These are phyloP conservation scores for Tinamus guttatus DNA, from an alignment of 2,113 vertebrate species.

Conservation along the genomic window DNA sequence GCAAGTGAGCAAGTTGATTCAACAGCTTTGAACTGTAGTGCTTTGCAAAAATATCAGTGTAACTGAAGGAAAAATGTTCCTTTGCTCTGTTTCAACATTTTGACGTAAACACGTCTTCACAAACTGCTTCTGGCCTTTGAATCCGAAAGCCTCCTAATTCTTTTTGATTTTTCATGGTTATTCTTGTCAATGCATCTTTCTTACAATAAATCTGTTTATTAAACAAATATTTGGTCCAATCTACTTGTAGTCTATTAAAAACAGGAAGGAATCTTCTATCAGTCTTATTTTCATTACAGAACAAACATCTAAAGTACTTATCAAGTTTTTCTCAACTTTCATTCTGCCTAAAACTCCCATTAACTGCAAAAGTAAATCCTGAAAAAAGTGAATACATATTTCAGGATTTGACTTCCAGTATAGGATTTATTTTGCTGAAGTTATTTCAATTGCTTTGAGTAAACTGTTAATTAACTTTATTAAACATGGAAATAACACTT, in stretches of 20 bases:
- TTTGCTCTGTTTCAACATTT: neutral
- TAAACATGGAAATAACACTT: neutral
- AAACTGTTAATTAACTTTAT: neutral
- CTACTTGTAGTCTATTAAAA: neutral
- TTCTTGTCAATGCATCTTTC: neutral
- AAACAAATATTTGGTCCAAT: neutral
- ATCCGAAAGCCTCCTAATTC: neutral
- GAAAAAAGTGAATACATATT: accelerated
- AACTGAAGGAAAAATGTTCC: neutral
- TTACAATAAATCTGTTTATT: neutral
- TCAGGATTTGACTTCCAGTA: neutral
- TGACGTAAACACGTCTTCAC: neutral
- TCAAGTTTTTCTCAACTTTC: neutral
- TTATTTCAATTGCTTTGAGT: neutral
- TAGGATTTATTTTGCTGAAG: neutral
- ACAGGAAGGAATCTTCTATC: neutral
- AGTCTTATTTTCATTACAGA: neutral
- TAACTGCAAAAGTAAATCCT: neutral
- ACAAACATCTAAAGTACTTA: neutral
- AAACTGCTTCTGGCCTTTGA: neutral
- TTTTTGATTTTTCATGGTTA: neutral
- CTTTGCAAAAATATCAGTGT: neutral
- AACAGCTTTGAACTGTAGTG: neutral
- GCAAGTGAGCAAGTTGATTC: neutral
- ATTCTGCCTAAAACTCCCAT: neutral